phyloP scores from a whole-genome alignment of 2,113 vertebrate genomes.

The Psittacus erithacus region DNA sequence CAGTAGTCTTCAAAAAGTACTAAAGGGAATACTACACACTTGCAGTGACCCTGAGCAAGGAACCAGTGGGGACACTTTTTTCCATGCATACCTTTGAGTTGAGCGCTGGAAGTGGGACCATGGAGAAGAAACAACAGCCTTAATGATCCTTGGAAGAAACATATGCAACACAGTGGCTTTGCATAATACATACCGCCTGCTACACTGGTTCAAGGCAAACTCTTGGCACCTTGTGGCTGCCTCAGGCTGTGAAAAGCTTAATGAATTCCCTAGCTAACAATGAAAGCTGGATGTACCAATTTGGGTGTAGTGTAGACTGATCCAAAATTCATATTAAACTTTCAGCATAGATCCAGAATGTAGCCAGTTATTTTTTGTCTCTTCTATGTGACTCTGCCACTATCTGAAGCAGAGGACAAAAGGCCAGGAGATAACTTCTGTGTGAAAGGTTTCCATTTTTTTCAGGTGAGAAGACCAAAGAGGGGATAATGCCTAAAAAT shows the following conservation, averaged over 20 bases:
- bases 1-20: neutral
- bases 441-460: neutral
- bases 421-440: neutral
- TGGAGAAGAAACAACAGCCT: neutral
- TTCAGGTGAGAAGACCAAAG: neutral
- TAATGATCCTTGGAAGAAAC: neutral
- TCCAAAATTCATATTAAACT: neutral
- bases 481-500: neutral
- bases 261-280: neutral
- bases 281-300: neutral
- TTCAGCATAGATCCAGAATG: neutral
- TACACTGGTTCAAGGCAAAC: neutral
- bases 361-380: neutral
- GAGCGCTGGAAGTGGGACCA: neutral
- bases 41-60: neutral
- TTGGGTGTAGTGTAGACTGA: fast-evolving
- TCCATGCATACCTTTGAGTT: neutral
- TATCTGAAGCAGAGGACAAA: neutral
- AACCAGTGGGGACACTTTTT: neutral
- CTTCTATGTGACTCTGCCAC: neutral
- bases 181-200: neutral
- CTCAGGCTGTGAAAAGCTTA: neutral
- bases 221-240: neutral
- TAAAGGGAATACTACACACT: neutral
- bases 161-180: neutral